Conservation (phyloP, 1,140 invertebrate species). For the Pinna nobilis region DNA sequence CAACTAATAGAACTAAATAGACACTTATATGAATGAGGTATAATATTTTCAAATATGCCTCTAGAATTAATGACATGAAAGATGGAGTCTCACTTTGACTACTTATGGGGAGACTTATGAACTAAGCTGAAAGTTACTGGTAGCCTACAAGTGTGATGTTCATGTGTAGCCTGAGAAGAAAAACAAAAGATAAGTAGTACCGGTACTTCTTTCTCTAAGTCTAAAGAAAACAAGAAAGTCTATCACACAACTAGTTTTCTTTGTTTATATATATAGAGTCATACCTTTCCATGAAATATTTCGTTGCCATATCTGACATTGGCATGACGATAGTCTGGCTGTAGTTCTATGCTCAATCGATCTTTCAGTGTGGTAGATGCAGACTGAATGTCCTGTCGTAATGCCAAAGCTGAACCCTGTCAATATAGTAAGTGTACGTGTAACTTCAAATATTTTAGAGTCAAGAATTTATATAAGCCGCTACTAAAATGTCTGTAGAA, state of each 20-base stretch:
- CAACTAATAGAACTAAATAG: too few relatives aligned
- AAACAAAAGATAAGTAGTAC: too few relatives aligned
- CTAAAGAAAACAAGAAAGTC: too few relatives aligned
- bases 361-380: constrained; percentile 89
- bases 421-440: too few relatives aligned
- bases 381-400: constrained; percentile 82
- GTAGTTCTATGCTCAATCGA: constrained; percentile 90
- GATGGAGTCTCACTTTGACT: neutral
- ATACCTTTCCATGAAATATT: constrained; percentile 87
- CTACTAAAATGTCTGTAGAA: too few relatives aligned
- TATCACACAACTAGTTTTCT: too few relatives aligned
- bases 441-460: too few relatives aligned
- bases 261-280: neutral
- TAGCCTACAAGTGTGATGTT: neutral
- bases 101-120: neutral
- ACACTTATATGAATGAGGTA: too few relatives aligned
- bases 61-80: neutral
- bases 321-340: constrained; percentile 92
- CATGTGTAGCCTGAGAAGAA: too few relatives aligned
- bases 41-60: too few relatives aligned
- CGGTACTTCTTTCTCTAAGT: too few relatives aligned
- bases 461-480: too few relatives aligned
- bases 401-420: constrained; percentile 84
- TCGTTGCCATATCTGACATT: constrained; percentile 93
- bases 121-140: neutral